Evolutionary conservation across 2,888 invertebrate species (phyloP).

Genomic region (Tetheella fluctuosa): DNA sequence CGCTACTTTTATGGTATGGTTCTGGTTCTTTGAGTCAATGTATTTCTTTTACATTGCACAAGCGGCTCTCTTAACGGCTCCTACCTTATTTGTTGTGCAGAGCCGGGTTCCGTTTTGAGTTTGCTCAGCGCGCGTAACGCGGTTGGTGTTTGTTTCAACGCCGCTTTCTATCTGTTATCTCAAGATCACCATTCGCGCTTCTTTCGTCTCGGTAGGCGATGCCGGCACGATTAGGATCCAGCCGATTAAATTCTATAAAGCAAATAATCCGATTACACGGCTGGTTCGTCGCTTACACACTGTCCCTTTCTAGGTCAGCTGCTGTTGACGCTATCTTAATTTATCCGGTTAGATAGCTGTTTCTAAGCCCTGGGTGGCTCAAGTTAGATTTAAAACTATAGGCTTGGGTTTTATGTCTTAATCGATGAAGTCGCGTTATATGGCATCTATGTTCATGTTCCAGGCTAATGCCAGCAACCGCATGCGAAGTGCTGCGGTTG

Average conservation of each 20-base stretch:
- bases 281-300: slow-evolving; percentile 48
- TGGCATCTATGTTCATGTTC: slow-evolving; percentile 53
- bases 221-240: slow-evolving; percentile 56
- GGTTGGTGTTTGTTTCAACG: slow-evolving; percentile 67
- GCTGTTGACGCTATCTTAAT: slow-evolving; percentile 36
- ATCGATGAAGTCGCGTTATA: slow-evolving; percentile 53
- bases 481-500: slow-evolving; percentile 63
- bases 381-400: not conserved
- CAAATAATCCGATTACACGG: slow-evolving; percentile 64
- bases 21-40: slow-evolving; percentile 9
- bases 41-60: slow-evolving; percentile 30
- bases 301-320: slow-evolving; percentile 51
- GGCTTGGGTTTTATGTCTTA: slow-evolving; percentile 29
- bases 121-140: slow-evolving; percentile 75
- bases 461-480: slow-evolving; percentile 58
- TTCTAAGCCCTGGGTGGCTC: slow-evolving; percentile 5
- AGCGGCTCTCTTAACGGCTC: slow-evolving; percentile 35
- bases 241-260: slow-evolving; percentile 63
- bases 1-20: slow-evolving; percentile 13
- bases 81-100: slow-evolving; percentile 43
- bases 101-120: slow-evolving; percentile 52
- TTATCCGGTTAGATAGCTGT: slow-evolving; percentile 33
- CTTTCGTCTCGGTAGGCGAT: slow-evolving; percentile 69
- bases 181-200: slow-evolving; percentile 61
- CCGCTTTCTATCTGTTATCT: slow-evolving; percentile 79